phyloP scores from a whole-genome alignment of 2,888 invertebrate genomes.

The Synanthedon andrenaeformis region DNA sequence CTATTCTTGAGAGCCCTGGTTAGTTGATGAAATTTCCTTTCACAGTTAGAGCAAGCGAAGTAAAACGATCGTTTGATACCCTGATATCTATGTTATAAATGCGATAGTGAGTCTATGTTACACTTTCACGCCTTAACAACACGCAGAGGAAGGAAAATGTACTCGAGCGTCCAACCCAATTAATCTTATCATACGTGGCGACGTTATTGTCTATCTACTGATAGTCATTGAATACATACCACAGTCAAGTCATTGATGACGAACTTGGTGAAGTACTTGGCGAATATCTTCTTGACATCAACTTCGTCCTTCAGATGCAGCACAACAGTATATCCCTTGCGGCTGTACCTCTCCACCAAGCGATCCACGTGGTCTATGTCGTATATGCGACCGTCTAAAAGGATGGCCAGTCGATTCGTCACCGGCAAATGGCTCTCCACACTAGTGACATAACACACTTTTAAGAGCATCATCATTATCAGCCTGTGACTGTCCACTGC shows the following conservation, averaged over 20 bases:
- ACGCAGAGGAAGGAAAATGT: too few species aligned
- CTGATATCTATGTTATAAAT: too few species aligned
- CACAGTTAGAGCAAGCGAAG: too few species aligned
- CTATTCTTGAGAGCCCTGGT: too few species aligned
- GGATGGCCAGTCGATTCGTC: constrained; percentile 37
- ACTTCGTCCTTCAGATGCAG: constrained; percentile 48
- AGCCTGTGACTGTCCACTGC: not conserved
- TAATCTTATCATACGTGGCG: too few species aligned
- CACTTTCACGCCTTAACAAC: too few species aligned
- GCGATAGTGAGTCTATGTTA: too few species aligned
- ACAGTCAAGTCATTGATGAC: constrained; percentile 41
- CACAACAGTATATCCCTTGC: constrained; percentile 44
- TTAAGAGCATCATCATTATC: not conserved
- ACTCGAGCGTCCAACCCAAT: too few species aligned
- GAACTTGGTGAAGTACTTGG: constrained; percentile 27
- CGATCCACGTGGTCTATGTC: constrained; percentile 43
- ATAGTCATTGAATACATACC: constrained; percentile 16
- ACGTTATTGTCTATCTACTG: not conserved
- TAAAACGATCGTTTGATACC: too few species aligned
- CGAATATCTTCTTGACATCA: constrained; percentile 29
- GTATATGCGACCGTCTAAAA: constrained; percentile 38
- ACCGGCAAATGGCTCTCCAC: constrained; percentile 48
- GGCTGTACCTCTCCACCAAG: constrained; percentile 36
- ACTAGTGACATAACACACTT: constrained; percentile 15
- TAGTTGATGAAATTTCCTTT: too few species aligned